These are phyloP conservation scores for Chaetodon trifascialis DNA, from an alignment of 2,113 vertebrate species.

Conservation along the genomic window DNA sequence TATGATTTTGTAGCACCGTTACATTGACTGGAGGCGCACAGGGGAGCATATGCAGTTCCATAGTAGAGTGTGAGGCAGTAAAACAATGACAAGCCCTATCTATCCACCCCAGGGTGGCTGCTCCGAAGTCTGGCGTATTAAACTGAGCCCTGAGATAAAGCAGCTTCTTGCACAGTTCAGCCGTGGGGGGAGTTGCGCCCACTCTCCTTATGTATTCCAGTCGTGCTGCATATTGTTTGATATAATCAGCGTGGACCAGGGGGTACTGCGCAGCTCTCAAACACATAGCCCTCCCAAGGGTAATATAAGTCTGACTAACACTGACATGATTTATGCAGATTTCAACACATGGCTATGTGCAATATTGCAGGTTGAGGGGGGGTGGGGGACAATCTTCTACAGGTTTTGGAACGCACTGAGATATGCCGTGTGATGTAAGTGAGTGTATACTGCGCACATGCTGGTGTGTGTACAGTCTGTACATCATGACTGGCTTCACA, in stretches of 20 bases:
- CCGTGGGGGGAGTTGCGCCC: constrained; percentile 48
- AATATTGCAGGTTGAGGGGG: constrained; percentile 60
- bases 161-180: constrained; percentile 58
- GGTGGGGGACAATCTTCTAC: constrained; percentile 18
- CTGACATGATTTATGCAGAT: constrained; percentile 78
- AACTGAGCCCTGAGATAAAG: constrained; percentile 80
- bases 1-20: constrained; percentile 59
- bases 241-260: constrained; percentile 73
- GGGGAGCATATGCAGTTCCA: constrained; percentile 64
- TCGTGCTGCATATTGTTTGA: constrained; percentile 78
- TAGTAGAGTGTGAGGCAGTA: constrained; percentile 68
- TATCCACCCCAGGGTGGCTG: constrained; percentile 78
- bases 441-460: constrained; percentile 1
- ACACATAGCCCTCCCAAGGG: constrained; percentile 71
- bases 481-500: not conserved
- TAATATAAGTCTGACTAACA: constrained; percentile 71
- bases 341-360: constrained; percentile 63
- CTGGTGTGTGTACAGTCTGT: not conserved
- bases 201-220: constrained; percentile 75
- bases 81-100: constrained; percentile 81
- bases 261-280: constrained; percentile 66
- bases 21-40: constrained; percentile 61
- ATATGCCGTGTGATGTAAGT: constrained; percentile 29
- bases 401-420: constrained; percentile 32
- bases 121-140: constrained; percentile 72